Conservation (phyloP, 1,140 invertebrate species). For the Carposina sasakii region DNA sequence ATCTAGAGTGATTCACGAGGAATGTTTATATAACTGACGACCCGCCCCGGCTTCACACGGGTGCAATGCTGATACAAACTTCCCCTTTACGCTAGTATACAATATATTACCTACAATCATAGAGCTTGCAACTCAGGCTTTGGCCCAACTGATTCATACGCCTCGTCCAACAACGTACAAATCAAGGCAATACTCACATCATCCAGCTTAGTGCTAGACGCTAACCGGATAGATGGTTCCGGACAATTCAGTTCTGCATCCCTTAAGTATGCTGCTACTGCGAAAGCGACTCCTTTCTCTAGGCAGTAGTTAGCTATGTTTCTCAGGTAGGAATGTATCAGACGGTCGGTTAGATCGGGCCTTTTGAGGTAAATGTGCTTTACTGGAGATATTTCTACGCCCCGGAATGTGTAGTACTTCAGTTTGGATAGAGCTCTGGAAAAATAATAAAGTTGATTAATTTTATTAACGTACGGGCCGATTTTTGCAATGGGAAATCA, state of each 20-base stretch:
- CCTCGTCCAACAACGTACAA: slow-evolving; percentile 55
- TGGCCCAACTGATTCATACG: slow-evolving; percentile 52
- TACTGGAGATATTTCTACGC: slow-evolving; percentile 80
- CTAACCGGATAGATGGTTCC: slow-evolving; percentile 77
- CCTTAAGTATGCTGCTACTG: slow-evolving; percentile 77
- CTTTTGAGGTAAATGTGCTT: slow-evolving; percentile 83
- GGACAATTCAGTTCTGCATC: slow-evolving; percentile 75
- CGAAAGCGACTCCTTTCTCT: slow-evolving; percentile 76
- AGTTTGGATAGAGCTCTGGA: slow-evolving; percentile 63
- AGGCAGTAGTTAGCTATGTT: slow-evolving; percentile 77
- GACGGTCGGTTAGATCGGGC: slow-evolving; percentile 60
- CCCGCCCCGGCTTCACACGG: too few species aligned
- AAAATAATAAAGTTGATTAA: slow-evolving; percentile 22
- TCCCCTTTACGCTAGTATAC: too few species aligned
- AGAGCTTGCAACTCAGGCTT: slow-evolving; percentile 28
- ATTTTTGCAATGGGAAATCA: too few species aligned
- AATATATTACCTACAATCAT: too few species aligned
- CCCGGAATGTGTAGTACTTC: slow-evolving; percentile 73
- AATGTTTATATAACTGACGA: too few species aligned
- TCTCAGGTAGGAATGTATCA: slow-evolving; percentile 74
- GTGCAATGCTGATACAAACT: too few species aligned
- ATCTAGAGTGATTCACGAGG: too few species aligned
- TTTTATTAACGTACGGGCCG: too few species aligned
- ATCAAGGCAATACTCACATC: slow-evolving; percentile 71
- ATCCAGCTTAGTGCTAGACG: slow-evolving; percentile 75